Percentiles rank a stretch among this genome's conserved stretches.
phyloP scores from a whole-genome alignment of 92 coral and sea anemone genomes.

The Zoanthus sociatus region DNA sequence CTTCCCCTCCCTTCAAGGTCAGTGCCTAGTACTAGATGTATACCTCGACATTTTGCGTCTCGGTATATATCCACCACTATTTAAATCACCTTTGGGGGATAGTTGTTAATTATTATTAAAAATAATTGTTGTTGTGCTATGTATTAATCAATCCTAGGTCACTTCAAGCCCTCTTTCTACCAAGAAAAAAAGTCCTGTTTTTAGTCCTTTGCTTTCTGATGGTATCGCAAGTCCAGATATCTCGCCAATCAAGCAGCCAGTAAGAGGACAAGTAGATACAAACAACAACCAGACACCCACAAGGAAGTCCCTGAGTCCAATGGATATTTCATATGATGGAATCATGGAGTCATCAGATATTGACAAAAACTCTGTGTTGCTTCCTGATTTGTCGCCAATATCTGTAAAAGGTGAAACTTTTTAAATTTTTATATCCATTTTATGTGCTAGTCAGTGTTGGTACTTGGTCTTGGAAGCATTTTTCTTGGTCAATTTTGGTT shows the following conservation, averaged over 20 bases:
- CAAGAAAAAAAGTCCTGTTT: slow-evolving; percentile 37
- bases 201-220: slow-evolving; percentile 48
- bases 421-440: not conserved
- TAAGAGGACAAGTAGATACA: slow-evolving; percentile 36
- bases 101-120: too few species aligned
- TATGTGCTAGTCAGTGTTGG: too few species aligned
- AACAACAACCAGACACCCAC: slow-evolving; percentile 50
- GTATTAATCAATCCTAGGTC: slow-evolving; percentile 50
- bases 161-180: slow-evolving; percentile 91
- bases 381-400: slow-evolving; percentile 86
- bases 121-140: too few species aligned
- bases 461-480: too few species aligned
- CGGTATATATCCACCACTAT: too few species aligned
- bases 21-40: too few species aligned
- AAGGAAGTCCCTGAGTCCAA: slow-evolving; percentile 53
- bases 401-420: slow-evolving; percentile 49
- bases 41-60: too few species aligned
- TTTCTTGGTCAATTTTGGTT: too few species aligned
- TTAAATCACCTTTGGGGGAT: too few species aligned
- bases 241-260: slow-evolving; percentile 79
- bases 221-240: slow-evolving; percentile 81
- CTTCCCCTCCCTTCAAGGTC: too few species aligned
- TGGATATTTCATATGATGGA: slow-evolving; percentile 47
- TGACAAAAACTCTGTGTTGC: slow-evolving; percentile 44
- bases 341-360: slow-evolving; percentile 82